phyloP scores from a whole-genome alignment of 2,797 vertebrate genomes.

The Myripristis murdjan region DNA sequence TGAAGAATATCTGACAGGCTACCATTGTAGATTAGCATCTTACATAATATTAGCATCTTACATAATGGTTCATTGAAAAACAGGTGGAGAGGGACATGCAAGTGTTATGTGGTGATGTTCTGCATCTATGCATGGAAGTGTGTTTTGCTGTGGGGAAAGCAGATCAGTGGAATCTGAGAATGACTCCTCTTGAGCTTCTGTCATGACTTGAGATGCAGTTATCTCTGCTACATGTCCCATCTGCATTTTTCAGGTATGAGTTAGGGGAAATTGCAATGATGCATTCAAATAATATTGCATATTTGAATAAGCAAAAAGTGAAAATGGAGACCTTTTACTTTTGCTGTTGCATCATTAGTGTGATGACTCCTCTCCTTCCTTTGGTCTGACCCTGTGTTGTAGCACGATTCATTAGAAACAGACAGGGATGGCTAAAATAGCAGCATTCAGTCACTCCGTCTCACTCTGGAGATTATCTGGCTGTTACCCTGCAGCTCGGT shows the following conservation, averaged over 20 bases:
- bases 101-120: background rate
- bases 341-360: constrained; percentile 30
- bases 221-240: no score
- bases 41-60: background rate
- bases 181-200: constrained; percentile 32
- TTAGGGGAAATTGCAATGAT: no score
- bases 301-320: background rate
- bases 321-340: background rate
- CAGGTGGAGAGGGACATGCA: background rate
- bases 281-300: background rate
- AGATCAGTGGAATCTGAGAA: constrained; percentile 29
- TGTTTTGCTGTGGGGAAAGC: constrained; percentile 8
- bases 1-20: no score
- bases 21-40: no score
- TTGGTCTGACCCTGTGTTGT: constrained; percentile 35
- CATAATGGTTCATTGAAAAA: background rate
- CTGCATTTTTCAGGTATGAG: background rate
- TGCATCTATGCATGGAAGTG: no score
- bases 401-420: constrained; percentile 49
- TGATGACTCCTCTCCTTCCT: constrained; percentile 43
- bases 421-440: constrained; percentile 60
- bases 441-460: constrained; percentile 46
- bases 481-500: constrained; percentile 33
- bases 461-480: constrained; percentile 58
- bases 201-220: background rate